phyloP scores from a whole-genome alignment of 2,797 vertebrate species.

The Taenioides sp. region DNA sequence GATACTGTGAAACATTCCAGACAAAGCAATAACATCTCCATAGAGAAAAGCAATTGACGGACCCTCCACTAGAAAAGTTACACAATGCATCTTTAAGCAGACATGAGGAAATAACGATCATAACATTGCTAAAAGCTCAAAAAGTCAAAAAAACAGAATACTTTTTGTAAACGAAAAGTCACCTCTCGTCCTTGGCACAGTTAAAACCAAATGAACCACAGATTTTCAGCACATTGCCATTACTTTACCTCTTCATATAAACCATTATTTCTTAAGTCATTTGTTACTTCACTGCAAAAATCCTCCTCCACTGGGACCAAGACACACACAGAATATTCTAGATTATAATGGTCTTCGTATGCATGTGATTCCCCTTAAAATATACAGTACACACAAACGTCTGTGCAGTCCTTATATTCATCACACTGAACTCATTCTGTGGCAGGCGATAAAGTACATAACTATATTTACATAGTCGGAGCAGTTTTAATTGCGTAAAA shows the following conservation, averaged over 20 bases:
- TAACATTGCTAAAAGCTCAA: background rate
- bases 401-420: conserved; percentile 25
- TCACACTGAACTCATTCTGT: conserved; percentile 28
- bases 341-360: background rate
- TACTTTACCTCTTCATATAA: background rate
- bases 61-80: too few relatives aligned
- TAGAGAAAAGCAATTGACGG: too few relatives aligned
- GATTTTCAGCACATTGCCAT: background rate
- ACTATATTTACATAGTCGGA: conserved; percentile 16
- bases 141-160: background rate
- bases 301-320: background rate
- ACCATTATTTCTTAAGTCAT: background rate
- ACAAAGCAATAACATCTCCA: too few relatives aligned
- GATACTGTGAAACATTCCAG: too few relatives aligned
- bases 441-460: conserved; percentile 4
- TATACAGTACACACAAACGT: conserved; percentile 7
- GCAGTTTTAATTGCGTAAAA: conserved; percentile 27
- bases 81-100: background rate
- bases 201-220: background rate
- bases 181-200: background rate
- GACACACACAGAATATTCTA: background rate
- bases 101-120: background rate
- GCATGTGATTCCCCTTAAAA: conserved; percentile 10
- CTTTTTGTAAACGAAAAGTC: too few relatives aligned
- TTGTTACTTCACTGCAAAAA: background rate